Evolutionary conservation across 1,140 invertebrate genomes (phyloP).

Genomic region (Bombus haemorrhoidalis): DNA sequence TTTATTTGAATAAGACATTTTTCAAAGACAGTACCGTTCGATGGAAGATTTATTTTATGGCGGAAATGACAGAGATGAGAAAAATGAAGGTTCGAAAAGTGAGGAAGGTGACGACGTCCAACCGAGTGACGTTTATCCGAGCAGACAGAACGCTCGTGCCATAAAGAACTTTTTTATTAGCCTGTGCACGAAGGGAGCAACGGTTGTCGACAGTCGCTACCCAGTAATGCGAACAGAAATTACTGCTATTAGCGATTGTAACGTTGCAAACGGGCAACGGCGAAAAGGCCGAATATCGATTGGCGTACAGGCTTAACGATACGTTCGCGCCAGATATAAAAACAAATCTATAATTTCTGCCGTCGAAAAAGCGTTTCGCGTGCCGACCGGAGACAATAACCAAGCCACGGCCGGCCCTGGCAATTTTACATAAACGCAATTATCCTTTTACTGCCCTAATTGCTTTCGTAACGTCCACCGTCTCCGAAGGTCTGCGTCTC

Average conservation of each 20-base stretch:
- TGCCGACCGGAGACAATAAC: slow-evolving; percentile 53
- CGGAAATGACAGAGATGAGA: too few relatives aligned
- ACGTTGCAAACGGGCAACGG: slow-evolving; percentile 57
- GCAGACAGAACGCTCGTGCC: slow-evolving; percentile 47
- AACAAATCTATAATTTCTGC: slow-evolving; percentile 57
- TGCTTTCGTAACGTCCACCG: slow-evolving; percentile 39
- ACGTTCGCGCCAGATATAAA: slow-evolving; percentile 60
- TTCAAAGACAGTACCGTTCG: neutral
- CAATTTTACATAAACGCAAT: slow-evolving; percentile 59
- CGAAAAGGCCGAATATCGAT: slow-evolving; percentile 63
- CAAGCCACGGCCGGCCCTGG: neutral
- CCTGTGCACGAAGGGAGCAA: slow-evolving; percentile 48
- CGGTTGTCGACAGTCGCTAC: slow-evolving; percentile 51
- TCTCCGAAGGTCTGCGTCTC: neutral
- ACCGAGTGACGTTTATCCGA: slow-evolving; percentile 43
- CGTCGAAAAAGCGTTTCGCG: slow-evolving; percentile 59
- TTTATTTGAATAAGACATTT: neutral
- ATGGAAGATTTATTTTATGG: neutral
- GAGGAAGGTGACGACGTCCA: neutral
- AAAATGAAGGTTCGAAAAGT: neutral
- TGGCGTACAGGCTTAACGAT: slow-evolving; percentile 30
- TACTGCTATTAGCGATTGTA: slow-evolving; percentile 70
- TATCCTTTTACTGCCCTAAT: slow-evolving; percentile 53
- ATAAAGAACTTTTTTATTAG: slow-evolving; percentile 63
- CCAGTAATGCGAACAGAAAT: slow-evolving; percentile 57